Base-by-base conservation (phyloP, 2,113 vertebrate species). In the Acanthisitta chloris region DNA sequence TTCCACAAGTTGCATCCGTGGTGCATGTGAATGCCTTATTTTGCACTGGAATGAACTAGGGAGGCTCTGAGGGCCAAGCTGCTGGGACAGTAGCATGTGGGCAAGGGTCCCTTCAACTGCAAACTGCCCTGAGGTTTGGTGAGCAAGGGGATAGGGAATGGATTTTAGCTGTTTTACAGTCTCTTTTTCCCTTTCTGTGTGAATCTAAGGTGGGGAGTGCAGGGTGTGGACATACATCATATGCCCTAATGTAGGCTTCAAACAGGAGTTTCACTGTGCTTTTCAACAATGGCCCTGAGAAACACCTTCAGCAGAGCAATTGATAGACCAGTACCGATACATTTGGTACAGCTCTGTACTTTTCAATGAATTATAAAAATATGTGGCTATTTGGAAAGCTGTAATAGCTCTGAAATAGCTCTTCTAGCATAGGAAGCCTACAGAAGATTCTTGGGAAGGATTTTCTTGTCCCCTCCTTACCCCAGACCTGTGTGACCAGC, bases 51-150 rank as follows among this genome's bases (percentile, higher is more conserved):
- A 97, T 94, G 92, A 62, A 43, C 94, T 58, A 52, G 94, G 92
- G 69, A 92, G 82, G 94, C 86, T 94, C 80, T 66, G 94, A 81
- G 82, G 88, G 88, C 86, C 86, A 95, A 95, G 94, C 95, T 93
- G 94, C 92, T 45, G 51, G 72, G 67, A 46, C 36, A 1, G 64
- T 76, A 93, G 82, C 34, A 0, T 77, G 81, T 2, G 61, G 81
- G 69, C 6, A 13, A 86, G 71, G 90, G 42, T 43, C 15, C 80
- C 85, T 91, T 73, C 90, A 61, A 12, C 66, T 72, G 69, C 88
- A 90, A 71, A 57, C 49, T 61, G 85, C 58, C 69, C 71, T 0
- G 3, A 64, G 58, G 61, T 33, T 86, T 43, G 65, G 33, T 64
- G 45, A 83, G 92, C 59, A 52, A 40, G 52, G 77, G 79, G 31